Conservation (phyloP, 2,797 vertebrate species). For the Serranus cabrilla region DNA sequence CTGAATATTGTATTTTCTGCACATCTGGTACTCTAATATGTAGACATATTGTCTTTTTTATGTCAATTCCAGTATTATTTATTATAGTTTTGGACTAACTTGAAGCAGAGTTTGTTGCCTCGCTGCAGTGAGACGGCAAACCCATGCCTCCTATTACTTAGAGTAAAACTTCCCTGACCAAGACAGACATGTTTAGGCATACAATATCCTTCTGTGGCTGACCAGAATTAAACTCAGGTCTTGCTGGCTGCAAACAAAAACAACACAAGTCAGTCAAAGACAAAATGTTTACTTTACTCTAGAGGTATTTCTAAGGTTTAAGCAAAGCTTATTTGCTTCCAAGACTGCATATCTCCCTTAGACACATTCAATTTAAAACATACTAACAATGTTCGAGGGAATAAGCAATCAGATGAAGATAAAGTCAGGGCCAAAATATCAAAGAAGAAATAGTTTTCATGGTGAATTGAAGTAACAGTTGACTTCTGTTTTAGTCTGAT, state of each 20-base stretch:
- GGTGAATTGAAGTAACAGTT: not conserved
- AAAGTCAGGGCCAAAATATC: not conserved
- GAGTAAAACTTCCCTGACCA: constrained; percentile 8
- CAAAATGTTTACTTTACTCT: not conserved
- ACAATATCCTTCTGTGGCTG: constrained; percentile 7
- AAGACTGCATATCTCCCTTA: not conserved
- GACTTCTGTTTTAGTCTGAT: not conserved
- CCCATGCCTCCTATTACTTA: not conserved
- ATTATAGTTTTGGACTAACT: not conserved
- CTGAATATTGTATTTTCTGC: not conserved
- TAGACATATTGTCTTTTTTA: not conserved
- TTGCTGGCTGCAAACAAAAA: not conserved
- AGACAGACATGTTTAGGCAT: constrained; percentile 20
- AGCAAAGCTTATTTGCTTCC: not conserved
- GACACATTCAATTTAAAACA: constrained; percentile 6
- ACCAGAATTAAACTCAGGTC: constrained; percentile 26
- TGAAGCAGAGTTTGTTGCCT: too few species aligned
- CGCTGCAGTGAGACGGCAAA: constrained; percentile 5
- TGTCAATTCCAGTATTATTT: not conserved
- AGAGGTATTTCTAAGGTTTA: not conserved
- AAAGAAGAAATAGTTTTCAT: constrained; percentile 5
- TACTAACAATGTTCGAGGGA: not conserved
- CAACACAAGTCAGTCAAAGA: constrained; percentile 8
- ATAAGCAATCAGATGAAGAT: not conserved
- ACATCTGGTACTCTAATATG: not conserved